phyloP scores from a whole-genome alignment of 2,888 invertebrate species.

The Cheilosia vernalis region DNA sequence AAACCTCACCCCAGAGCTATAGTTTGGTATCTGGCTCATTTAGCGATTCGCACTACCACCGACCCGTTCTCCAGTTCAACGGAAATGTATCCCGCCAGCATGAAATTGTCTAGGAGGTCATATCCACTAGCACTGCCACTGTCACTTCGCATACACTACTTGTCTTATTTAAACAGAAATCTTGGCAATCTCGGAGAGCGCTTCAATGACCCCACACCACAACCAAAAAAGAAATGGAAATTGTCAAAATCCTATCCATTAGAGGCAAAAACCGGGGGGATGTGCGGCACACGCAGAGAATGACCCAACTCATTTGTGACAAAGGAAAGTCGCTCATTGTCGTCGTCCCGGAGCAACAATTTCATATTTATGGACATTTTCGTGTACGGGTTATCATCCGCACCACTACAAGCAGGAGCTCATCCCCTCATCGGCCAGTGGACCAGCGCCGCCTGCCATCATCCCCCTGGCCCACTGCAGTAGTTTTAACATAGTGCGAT shows the following conservation, averaged over 20 bases:
- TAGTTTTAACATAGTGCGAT: constrained; percentile 70
- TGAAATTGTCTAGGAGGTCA: constrained; percentile 56
- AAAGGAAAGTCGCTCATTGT: constrained; percentile 75
- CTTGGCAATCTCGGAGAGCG: constrained; percentile 60
- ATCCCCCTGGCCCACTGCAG: constrained; percentile 53
- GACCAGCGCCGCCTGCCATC: constrained; percentile 25
- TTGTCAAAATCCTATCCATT: constrained; percentile 73
- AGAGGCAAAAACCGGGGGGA: constrained; percentile 8
- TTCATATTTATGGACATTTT: constrained; percentile 75
- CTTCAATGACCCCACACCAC: constrained; percentile 49
- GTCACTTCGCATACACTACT: constrained; percentile 38
- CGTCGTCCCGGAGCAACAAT: constrained; percentile 76
- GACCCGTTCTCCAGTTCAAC: constrained; percentile 6
- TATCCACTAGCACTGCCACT: constrained; percentile 24
- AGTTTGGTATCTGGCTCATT: constrained; percentile 69
- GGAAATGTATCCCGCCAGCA: constrained; percentile 54
- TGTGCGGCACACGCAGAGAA: constrained; percentile 62
- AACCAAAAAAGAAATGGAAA: constrained; percentile 70
- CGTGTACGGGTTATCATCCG: constrained; percentile 71
- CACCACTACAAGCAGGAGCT: constrained; percentile 31
- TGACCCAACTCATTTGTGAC: constrained; percentile 77
- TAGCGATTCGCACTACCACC: constrained; percentile 67
- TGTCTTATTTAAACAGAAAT: constrained; percentile 71
- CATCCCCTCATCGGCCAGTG: constrained; percentile 52
- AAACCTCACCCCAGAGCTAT: constrained; percentile 37